Base-by-base conservation (phyloP, 2,888 invertebrate genomes). In the Pachliopta kotzebuea region DNA sequence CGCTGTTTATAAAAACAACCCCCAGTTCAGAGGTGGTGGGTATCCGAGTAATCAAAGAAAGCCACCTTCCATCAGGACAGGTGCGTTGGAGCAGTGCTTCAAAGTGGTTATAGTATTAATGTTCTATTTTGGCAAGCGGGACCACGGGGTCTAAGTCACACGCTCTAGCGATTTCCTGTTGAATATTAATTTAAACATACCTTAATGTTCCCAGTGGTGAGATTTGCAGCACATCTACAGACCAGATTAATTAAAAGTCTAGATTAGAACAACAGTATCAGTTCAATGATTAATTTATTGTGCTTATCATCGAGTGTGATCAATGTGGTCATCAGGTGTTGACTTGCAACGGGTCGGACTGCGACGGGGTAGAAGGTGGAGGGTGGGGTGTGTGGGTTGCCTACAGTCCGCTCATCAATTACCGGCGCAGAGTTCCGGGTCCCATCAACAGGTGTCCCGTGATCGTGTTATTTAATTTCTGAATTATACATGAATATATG, bases 101-200 rank as follows among this genome's bases (percentile, higher is more conserved):
- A 84, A 74, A 77, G 83, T 77, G n/a, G 81, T 84, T 84, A 78
- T 81, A 79, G 83, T 86, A 85, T 86, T 88, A 89, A 89, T 89
- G 88, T 86, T 87, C 88, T 90, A 87, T 90, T 90, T 90, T 90
- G 89, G 90, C 90, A 89, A 86, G 83, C 79, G 78, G 75, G 79
- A 83, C 81, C 76, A 78, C 76, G 78, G 74, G 77, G 74, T 8
- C 6, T 20, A 18, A 49, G 49, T n/a, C n/a, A 1, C 49, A 49
- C 20, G 49, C 49, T 4, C n/a, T 8, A 20, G 49, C 49, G 20
- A 49, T 49, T 3, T 14, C 37, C 14, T 37, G 37, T 14, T 11
- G 14, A 11, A 11, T 14, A 31, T 14, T 31, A 11, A 31, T 11
- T 37, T 37, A 37, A 14, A 37, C 14, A 14, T 37, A 37, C 4